Evolutionary conservation across 2,797 vertebrate genomes (phyloP).

Genomic region (Lemur catta): DNA sequence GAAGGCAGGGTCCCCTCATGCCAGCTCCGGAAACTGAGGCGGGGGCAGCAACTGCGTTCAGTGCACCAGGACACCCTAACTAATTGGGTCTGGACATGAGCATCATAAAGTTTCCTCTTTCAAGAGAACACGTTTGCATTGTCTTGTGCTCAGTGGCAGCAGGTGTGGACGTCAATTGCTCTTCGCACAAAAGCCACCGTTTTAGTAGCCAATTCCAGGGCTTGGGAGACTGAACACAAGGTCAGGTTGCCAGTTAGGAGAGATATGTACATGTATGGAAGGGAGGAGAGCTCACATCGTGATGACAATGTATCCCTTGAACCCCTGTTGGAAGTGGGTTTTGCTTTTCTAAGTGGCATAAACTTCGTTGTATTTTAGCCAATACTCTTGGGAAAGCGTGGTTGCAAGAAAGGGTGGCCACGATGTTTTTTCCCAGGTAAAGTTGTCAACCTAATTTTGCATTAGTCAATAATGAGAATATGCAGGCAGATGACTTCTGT

Average conservation of each 20-base stretch:
- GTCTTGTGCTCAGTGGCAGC: neutral
- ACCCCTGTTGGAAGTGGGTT: neutral
- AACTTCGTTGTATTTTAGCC: neutral
- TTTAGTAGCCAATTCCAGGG: neutral
- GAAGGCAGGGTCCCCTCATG: neutral
- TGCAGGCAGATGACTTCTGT: neutral
- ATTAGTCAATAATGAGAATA: neutral
- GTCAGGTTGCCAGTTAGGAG: neutral
- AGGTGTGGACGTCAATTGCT: no score
- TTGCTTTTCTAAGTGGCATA: neutral
- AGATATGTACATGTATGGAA: accelerated
- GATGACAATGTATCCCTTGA: neutral
- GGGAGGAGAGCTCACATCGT: neutral
- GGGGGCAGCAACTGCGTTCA: neutral
- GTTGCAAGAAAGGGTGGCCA: neutral
- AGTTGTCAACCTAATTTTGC: neutral
- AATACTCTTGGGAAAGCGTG: neutral
- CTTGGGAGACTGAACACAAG: neutral
- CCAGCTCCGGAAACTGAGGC: neutral
- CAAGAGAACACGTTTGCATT: neutral
- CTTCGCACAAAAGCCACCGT: neutral
- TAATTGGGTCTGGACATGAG: neutral
- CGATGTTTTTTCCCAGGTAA: neutral
- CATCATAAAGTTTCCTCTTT: neutral
- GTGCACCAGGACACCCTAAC: neutral